Evolutionary conservation across 2,888 invertebrate genomes (phyloP).

Genomic region (Tetropium fuscum): DNA sequence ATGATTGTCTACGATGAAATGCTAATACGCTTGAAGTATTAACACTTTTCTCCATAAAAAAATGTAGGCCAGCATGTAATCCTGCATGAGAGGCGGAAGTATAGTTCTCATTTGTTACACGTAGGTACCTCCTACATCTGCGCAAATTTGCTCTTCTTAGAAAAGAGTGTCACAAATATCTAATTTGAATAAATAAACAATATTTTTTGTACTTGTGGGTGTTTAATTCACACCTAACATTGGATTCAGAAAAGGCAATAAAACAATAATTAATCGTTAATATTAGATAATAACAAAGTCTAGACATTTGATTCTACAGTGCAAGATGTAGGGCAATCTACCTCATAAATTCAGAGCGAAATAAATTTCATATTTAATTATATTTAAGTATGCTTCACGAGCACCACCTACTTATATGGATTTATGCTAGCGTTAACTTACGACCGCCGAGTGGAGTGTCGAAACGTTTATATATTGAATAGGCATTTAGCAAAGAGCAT

Average conservation of each 20-base stretch:
- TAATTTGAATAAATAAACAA: too few relatives aligned
- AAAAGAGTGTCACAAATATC: too few relatives aligned
- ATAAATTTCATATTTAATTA: slow-evolving; percentile 3
- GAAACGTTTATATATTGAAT: slow-evolving; percentile 3
- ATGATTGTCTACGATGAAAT: too few relatives aligned
- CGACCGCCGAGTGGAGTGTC: background rate
- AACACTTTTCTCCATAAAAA: too few relatives aligned
- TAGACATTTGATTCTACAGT: background rate
- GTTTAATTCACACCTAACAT: too few relatives aligned
- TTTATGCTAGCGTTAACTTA: slow-evolving; percentile 1
- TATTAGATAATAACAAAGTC: background rate
- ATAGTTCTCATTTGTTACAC: too few relatives aligned
- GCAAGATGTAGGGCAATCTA: slow-evolving; percentile 8
- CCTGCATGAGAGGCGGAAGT: too few relatives aligned
- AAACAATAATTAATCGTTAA: background rate
- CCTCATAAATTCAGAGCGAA: slow-evolving; percentile 8
- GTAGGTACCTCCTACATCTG: too few relatives aligned
- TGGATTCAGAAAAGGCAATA: background rate
- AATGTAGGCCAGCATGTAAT: too few relatives aligned
- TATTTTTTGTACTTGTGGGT: too few relatives aligned
- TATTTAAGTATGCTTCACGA: slow-evolving; percentile 3
- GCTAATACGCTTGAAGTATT: too few relatives aligned
- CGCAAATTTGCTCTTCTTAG: too few relatives aligned
- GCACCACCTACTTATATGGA: slow-evolving; percentile 9
- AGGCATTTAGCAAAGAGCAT: background rate